A percentile compares a stretch with the other conserved stretches of the same genome.
These are phyloP conservation scores for Prunella himalayana DNA, from an alignment of 2,113 vertebrate species.

Conservation along the genomic window DNA sequence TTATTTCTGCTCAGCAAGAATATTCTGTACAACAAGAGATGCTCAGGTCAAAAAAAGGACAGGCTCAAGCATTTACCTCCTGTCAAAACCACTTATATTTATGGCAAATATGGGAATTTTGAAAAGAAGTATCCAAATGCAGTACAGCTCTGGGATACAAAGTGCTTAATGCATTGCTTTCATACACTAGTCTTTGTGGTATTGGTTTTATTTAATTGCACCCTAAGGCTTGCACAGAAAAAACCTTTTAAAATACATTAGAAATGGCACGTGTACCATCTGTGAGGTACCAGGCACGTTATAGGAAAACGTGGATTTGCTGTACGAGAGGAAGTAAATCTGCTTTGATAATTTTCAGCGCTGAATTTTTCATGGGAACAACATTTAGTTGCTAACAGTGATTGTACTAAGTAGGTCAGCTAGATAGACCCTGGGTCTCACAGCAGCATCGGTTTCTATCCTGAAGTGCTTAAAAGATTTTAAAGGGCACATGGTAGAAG, in stretches of 20 bases:
- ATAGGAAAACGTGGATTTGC: not conserved
- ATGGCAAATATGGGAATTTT: not conserved
- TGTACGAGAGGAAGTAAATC: not conserved
- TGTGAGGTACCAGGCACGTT: not conserved
- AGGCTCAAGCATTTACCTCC: not conserved
- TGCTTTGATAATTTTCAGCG: not conserved
- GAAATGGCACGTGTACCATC: not conserved
- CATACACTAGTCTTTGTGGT: not conserved
- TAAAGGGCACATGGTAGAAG: not conserved
- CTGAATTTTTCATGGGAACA: not conserved
- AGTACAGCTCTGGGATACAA: not conserved
- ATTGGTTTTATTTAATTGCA: conserved; percentile 18
- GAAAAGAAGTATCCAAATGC: not conserved
- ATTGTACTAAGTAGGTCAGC: conserved; percentile 27
- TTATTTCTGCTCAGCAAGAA: not conserved
- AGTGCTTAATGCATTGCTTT: not conserved
- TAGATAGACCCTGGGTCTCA: not conserved
- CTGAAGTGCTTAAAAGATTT: not conserved
- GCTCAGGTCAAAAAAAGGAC: not conserved
- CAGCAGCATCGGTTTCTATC: not conserved
- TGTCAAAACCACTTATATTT: not conserved
- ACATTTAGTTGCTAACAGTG: not conserved
- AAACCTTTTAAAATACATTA: not conserved
- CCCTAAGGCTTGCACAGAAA: not conserved
- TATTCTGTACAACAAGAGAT: not conserved